Evolutionary conservation across 2,113 vertebrate genomes (phyloP), one percentile per base, ranked within the genome.

Genomic region (Lasiurus cinereus): DNA sequence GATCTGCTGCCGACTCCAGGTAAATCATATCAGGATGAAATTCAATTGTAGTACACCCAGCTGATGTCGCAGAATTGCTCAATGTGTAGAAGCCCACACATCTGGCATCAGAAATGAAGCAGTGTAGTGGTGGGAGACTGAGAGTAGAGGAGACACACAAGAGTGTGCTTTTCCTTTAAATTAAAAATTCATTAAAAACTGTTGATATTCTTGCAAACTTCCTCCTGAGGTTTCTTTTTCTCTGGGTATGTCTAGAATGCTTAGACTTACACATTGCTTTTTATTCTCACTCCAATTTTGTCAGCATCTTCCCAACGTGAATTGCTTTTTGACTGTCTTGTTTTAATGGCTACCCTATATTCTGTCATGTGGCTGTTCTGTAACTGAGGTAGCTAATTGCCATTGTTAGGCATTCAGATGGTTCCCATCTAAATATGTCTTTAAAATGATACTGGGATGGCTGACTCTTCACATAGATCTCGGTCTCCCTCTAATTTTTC

Each of bases 111-210:
- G 83, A 31, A 67, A 27, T 13, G 15, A 29, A 62, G 11, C 1
- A 10, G 8, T 0, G 39, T 18, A 21, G 7, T 1, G 24, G 50
- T 50, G 36, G 39, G 39, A 12, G 31, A 8, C 11, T 3, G 48
- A 67, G 46, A 48, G 36, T 0, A 7, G n/a, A 39, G 36, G 13
- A 43, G 36, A 18, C 69, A 43, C 83, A 18, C 9, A 18, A 12
- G 76, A 36, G 15, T 66, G 13, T 50, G 67, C 8, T 83, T 69
- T 69, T 24, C 69, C 67, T 39, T 92, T 29, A 69, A 48, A 43
- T 92, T 54, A 88, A 87, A 91, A 91, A 82, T 83, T 48, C 73
- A 79, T 86, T 76, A 3, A 80, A 82, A 90, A 52, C 46, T 12
- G 33, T 70, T 84, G 22, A 16, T 15, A 50, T 67, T 76, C 88